phyloP scores from a whole-genome alignment of 2,888 invertebrate genomes.

The Mayetiola destructor region DNA sequence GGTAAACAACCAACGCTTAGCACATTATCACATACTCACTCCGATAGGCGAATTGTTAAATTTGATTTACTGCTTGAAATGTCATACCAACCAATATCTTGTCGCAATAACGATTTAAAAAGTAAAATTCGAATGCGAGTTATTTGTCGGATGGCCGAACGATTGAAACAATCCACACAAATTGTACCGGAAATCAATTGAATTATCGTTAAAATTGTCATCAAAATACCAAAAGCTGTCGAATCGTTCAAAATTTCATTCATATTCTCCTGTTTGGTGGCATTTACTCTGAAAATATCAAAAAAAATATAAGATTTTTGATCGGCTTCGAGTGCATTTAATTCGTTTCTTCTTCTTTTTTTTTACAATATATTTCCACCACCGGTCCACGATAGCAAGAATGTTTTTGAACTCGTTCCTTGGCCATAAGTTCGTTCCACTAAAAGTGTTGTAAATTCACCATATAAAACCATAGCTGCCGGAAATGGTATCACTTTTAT shows the following conservation, averaged over 20 bases:
- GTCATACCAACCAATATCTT: constrained; percentile 64
- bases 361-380: constrained; percentile 46
- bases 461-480: constrained; percentile 53
- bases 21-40: constrained; percentile 41
- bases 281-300: constrained; percentile 35
- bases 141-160: constrained; percentile 48
- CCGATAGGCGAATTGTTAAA: constrained; percentile 58
- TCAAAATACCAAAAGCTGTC: constrained; percentile 49
- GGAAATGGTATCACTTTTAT: constrained; percentile 51
- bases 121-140: constrained; percentile 46
- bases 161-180: constrained; percentile 52
- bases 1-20: background rate
- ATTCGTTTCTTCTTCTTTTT: background rate
- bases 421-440: constrained; percentile 47
- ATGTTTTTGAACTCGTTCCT: constrained; percentile 44
- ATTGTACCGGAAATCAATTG: constrained; percentile 49
- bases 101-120: constrained; percentile 48
- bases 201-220: constrained; percentile 40
- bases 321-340: background rate
- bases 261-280: constrained; percentile 40
- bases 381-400: constrained; percentile 44
- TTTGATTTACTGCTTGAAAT: constrained; percentile 50
- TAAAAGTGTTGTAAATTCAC: constrained; percentile 54
- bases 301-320: background rate
- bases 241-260: constrained; percentile 50